Base-by-base conservation (phyloP, 2,888 invertebrate genomes). In the Agrochola circellaris region DNA sequence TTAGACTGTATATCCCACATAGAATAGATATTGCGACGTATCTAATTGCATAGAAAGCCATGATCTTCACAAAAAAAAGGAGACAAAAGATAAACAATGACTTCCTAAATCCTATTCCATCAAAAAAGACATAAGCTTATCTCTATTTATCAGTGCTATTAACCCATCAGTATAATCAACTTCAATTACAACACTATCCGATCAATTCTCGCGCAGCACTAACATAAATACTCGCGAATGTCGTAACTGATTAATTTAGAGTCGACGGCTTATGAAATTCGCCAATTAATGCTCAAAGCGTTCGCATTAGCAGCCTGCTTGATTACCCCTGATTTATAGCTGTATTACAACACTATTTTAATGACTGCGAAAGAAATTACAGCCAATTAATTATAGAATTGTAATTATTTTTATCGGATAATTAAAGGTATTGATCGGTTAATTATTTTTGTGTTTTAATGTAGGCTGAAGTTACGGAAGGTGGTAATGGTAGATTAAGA, bases 231-330 rank as follows among this genome's bases (percentile, higher is more conserved):
- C 82, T 65, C 51, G 79, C 54, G 42, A 79, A 74, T 87, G 79
- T 89, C 87, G 89, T 88, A 90, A 91, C 87, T 87, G 89, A 91
- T 91, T 90, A 90, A 91, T 90, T 89, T 87, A 78, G 79, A 84
- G 85, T 81, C 82, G 87, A 89, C 88, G 85, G 86, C 83, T 92
- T 92, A 92, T 90, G 92, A 91, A 93, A 93, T 89, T 85, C 74
- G 84, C 88, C 92, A 92, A 93, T 93, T 92, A 93, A 88, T 86
- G 88, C 89, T 90, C 90, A 90, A 93, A 92, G 42, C 89, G 90
- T 90, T 88, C 87, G 90, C 90, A 91, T 92, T 92, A 92, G 86
- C 90, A 88, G 89, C 85, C 82, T 83, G 86, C 84, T 87, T 90
- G 89, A 91, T 91, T 91, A 90, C 86, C 58, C 30, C 73, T 87